Evolutionary conservation across 2,888 invertebrate genomes (phyloP), one percentile per base, ranked within the genome.

Genomic region (Lamellibrachia columna): DNA sequence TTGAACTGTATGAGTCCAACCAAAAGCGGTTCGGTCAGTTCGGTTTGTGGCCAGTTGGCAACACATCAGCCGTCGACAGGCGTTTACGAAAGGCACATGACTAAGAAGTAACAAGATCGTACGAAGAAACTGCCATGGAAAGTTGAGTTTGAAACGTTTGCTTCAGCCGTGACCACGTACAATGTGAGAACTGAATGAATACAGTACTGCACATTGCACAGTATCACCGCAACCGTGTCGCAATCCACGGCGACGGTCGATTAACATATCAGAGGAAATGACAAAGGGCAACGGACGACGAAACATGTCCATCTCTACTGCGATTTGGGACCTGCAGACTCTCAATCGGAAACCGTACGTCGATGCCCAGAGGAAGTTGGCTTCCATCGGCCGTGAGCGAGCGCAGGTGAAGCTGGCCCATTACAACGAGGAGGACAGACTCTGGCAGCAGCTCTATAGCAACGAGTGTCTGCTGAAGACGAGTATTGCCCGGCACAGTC

Each of bases 321-420:
- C 75, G 22, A 75, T 75, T 22, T 75, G 75, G 75, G 75, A 75
- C 75, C 75, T 75, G 75, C 75, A 75, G 22, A 75, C 75, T 22
- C 75, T 75, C 3, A 75, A 75, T n/a, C 75, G 75, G 75, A 75
- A 75, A n/a, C 75, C 75, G 22, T 15, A 22, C 22, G 75, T 75
- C 75, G 75, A 75, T n/a, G 75, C 75, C 75, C 75, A 75, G 22
- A 15, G 75, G n/a, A 75, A 75, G 75, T 75, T 75, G 75, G 75
- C 75, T 75, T 75, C 75, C 22, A 75, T 75, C 75, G 75, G 75
- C 75, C 75, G 75, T 75, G 75, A 75, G 22, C 75, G 75, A 22
- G 75, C 75, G 75, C 75, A n/a, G 75, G 15, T 75, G 75, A 75
- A 75, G 75, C 75, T 75, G 75, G 75, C 15, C 22, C 75, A 75